Conservation (phyloP, 2,888 invertebrate species). For the Cosmorhoe ocellata region DNA sequence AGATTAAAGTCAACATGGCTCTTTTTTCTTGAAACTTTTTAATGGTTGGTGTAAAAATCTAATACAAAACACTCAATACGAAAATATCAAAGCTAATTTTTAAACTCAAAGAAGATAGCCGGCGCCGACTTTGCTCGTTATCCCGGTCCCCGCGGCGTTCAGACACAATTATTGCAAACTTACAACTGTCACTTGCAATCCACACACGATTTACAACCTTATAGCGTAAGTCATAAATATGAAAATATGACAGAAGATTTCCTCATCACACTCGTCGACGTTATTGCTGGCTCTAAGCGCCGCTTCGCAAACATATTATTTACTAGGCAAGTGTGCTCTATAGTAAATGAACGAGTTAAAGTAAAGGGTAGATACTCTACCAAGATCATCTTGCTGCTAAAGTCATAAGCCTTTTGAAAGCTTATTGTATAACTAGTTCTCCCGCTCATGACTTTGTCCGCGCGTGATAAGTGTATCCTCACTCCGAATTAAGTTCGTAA, state of each 20-base stretch:
- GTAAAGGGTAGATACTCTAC: too few species aligned
- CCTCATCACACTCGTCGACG: conserved; percentile 68
- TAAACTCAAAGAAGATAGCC: conserved; percentile 44
- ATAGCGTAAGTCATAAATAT: conserved; percentile 41
- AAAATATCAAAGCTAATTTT: conserved; percentile 24
- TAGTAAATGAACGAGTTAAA: conserved; percentile 19
- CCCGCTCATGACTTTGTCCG: too few species aligned
- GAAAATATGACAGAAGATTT: conserved; percentile 54
- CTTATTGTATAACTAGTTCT: too few species aligned
- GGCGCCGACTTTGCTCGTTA: conserved; percentile 67
- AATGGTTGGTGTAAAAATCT: background rate
- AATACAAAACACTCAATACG: background rate
- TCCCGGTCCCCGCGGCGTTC: conserved; percentile 66
- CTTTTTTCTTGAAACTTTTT: background rate
- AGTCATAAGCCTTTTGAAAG: too few species aligned
- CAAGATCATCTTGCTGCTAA: too few species aligned
- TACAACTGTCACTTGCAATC: conserved; percentile 45
- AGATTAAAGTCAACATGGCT: too few species aligned
- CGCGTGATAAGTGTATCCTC: too few species aligned
- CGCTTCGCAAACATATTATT: conserved; percentile 71
- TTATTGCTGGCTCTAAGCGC: conserved; percentile 69
- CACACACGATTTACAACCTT: conserved; percentile 55
- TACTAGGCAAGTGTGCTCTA: conserved; percentile 48
- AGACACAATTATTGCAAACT: conserved; percentile 52
- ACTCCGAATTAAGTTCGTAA: too few species aligned